Conservation (phyloP, 2,113 vertebrate genomes). For the Hydropotes inermis region DNA sequence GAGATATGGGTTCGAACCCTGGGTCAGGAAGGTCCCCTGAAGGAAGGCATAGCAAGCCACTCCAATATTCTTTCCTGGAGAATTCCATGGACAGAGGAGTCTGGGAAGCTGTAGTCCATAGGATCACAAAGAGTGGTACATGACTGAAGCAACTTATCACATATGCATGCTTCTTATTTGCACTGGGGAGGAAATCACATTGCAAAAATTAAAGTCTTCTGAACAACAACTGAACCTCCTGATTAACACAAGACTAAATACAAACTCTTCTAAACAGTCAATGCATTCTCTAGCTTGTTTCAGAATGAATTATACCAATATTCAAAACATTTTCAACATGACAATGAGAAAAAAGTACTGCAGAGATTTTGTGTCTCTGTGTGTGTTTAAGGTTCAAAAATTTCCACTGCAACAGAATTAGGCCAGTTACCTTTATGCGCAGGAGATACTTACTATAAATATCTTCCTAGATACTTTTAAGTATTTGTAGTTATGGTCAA, state of each 20-base stretch:
- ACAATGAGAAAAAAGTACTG: neutral
- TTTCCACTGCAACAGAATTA: neutral
- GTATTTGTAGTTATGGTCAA: neutral
- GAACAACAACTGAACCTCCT: neutral
- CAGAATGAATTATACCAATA: neutral
- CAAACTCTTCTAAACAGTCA: neutral
- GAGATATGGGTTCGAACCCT: neutral
- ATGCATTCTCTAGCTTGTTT: neutral
- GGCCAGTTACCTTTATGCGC: neutral
- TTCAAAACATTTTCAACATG: neutral
- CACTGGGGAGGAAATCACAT: neutral
- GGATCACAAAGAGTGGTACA: no score
- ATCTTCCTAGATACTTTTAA: neutral
- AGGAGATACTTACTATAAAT: slow-evolving; percentile 23
- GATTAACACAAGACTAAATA: neutral
- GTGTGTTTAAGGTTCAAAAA: neutral
- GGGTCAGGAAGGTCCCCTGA: neutral
- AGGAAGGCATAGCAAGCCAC: neutral
- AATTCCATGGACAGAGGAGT: no score
- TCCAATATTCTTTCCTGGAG: neutral
- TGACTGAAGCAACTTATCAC: no score
- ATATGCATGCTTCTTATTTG: no score
- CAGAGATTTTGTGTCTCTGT: neutral
- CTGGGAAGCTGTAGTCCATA: no score
- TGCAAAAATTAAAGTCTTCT: neutral